Conservation (phyloP, 2,797 vertebrate species). For the Phrynocephalus forsythii region DNA sequence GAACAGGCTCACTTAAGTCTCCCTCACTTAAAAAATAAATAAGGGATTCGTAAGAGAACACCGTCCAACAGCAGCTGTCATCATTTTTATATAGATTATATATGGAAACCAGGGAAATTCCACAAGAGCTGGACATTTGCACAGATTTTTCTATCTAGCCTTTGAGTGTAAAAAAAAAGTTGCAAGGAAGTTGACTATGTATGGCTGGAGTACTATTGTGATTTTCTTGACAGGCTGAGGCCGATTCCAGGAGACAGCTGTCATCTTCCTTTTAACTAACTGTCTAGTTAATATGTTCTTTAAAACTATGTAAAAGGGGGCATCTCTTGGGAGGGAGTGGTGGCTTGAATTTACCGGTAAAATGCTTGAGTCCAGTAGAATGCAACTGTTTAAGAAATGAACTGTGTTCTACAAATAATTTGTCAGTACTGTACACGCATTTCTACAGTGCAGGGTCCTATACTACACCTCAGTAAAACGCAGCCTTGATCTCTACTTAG, state of each 20-base stretch:
- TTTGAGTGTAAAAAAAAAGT: not conserved
- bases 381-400: not conserved
- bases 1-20: not conserved
- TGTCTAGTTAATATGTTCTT: not conserved
- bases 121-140: not conserved
- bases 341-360: not conserved
- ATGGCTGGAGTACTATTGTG: not conserved
- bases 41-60: not conserved
- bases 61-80: not conserved
- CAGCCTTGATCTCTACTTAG: not conserved
- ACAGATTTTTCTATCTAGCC: not conserved
- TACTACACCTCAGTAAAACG: not conserved
- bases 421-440: not conserved
- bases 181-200: not conserved
- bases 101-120: not conserved
- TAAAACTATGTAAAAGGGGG: not conserved
- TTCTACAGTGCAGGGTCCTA: not conserved
- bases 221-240: constrained; percentile 1
- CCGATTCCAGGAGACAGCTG: not conserved
- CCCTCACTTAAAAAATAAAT: not conserved
- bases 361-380: not conserved
- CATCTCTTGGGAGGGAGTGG: not conserved
- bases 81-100: not conserved
- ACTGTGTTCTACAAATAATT: not conserved
- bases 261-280: not conserved